Base-by-base conservation (phyloP, 1,140 invertebrate species). In the Brachionus calyciflorus region DNA sequence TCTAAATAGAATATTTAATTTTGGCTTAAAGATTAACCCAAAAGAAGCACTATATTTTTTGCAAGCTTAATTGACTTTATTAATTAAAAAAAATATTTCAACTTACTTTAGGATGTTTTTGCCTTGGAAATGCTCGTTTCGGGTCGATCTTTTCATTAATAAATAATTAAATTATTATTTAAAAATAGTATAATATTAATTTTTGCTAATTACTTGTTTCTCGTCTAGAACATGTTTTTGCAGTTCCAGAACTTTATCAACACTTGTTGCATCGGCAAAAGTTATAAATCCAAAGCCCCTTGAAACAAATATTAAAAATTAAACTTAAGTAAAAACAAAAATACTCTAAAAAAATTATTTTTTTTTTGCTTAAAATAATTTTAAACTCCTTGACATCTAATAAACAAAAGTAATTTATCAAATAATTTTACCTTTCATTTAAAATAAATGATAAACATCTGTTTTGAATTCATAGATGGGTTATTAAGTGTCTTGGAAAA, bases 71-170 rank as follows among this genome's bases (percentile, higher is more conserved):
- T n/a, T n/a, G n/a, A n/a, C n/a, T n/a, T n/a, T n/a, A n/a, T n/a
- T 40, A 51, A 73, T 12, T 73, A 30, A 40, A 49, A 33, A 73
- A 33, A 6, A 73, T 6, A 69, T 14, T 1, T 40, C 14, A 21
- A 77, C 76, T 77, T 68, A 68, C 76, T 37, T 69, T 77, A 3
- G 76, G 76, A 57, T 77, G 60, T 24, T 55, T 49, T 69, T 77
- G 76, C 26, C 76, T 57, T 80, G 96, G 96, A 89, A 98, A 98
- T 85, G 96, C 96, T 87, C 98, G 93, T 91, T 99, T 99, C 81
- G 96, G 96, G 86, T 99, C 96, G 88, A 99, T 97, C 94, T 96
- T 91, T 33, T 44, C 21, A 10, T 80, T 92, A 92, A 83, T 84
- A 80, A 30, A 69, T 79, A 78, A 78, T 73, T 10, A 78, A 65